These are phyloP conservation scores for Brachionus plicatilis DNA, from an alignment of 1,140 invertebrate genomes.

Conservation along the genomic window DNA sequence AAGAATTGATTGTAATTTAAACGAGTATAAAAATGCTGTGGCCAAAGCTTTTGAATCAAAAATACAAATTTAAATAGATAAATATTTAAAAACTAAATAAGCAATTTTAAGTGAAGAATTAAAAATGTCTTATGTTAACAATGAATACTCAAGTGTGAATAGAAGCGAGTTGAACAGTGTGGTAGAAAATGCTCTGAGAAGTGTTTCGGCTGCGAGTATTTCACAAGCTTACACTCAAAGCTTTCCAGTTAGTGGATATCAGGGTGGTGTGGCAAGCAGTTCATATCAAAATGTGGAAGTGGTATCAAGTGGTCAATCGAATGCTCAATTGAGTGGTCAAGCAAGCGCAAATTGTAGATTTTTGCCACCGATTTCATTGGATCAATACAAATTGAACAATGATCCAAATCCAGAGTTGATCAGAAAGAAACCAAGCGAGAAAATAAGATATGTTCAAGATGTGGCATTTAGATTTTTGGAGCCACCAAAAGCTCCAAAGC, in stretches of 20 bases:
- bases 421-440: conserved; percentile 9
- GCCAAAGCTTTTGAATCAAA: not conserved
- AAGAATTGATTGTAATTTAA: not conserved
- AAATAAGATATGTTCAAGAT: conserved; percentile 32
- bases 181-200: conserved; percentile 16
- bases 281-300: not conserved
- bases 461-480: conserved; percentile 15
- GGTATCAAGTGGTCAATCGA: not conserved
- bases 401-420: conserved; percentile 37
- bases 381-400: conserved; percentile 37
- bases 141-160: not conserved
- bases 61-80: not conserved
- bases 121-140: not conserved
- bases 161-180: not conserved
- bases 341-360: conserved; percentile 21
- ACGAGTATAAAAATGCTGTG: not conserved
- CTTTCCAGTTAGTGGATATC: not conserved
- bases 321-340: not conserved
- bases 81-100: not conserved
- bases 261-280: not conserved
- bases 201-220: not conserved
- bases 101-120: not conserved
- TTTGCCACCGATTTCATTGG: conserved; percentile 8
- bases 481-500: conserved; percentile 25
- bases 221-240: not conserved